Evolutionary conservation across 2,888 invertebrate genomes (phyloP).

Genomic region (Nudaria mundana): DNA sequence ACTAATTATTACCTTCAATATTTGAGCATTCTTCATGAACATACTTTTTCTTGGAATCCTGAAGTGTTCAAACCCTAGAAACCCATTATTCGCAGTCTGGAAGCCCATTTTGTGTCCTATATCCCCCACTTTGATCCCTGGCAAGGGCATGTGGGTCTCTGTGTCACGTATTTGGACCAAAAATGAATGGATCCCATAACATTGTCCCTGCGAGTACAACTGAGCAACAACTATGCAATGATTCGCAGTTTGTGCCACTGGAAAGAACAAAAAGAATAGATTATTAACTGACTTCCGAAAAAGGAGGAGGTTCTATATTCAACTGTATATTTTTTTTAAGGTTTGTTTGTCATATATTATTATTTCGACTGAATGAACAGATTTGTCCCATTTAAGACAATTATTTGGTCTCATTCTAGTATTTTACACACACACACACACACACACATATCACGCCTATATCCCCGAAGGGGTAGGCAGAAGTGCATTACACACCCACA

Average conservation of each 20-base stretch:
- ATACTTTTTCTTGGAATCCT: slow-evolving; percentile 92
- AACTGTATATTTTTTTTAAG: no score
- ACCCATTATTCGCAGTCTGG: slow-evolving; percentile 94
- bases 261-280: neutral
- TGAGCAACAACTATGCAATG: slow-evolving; percentile 95
- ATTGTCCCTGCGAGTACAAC: slow-evolving; percentile 87
- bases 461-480: no score
- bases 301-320: no score
- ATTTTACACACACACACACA: no score
- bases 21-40: slow-evolving; percentile 96
- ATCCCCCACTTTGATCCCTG: slow-evolving; percentile 94
- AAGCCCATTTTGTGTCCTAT: slow-evolving; percentile 96
- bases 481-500: no score
- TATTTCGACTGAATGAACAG: no score
- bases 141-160: slow-evolving; percentile 90
- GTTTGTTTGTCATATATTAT: no score
- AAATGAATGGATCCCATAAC: slow-evolving; percentile 94
- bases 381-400: no score
- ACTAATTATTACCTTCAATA: slow-evolving; percentile 80
- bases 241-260: slow-evolving; percentile 95
- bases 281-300: neutral
- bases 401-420: no score
- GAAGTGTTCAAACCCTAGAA: slow-evolving; percentile 90
- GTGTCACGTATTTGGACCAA: slow-evolving; percentile 93
- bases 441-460: no score